phyloP scores from a whole-genome alignment of 1,140 invertebrate genomes.

The Atta cephalotes region DNA sequence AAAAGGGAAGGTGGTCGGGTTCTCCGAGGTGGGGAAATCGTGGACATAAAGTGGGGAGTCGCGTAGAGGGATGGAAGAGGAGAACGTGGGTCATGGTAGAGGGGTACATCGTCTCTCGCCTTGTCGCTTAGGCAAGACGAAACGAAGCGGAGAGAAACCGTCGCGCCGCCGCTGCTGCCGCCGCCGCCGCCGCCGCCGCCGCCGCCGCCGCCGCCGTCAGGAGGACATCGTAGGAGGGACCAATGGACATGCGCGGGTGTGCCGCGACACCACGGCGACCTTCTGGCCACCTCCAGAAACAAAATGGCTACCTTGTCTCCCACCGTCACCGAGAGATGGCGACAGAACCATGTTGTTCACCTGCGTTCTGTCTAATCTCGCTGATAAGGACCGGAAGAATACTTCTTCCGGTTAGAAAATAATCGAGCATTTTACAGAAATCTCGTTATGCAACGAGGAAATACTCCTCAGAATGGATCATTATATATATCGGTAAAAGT shows the following conservation, averaged over 20 bases:
- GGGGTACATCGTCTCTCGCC: slow-evolving; percentile 45
- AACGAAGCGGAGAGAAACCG: slow-evolving; percentile 64
- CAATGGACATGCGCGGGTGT: slow-evolving; percentile 86
- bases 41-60: slow-evolving; percentile 10
- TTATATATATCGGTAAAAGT: neutral
- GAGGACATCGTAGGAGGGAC: slow-evolving; percentile 83
- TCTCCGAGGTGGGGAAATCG: slow-evolving; percentile 52
- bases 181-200: slow-evolving; percentile 3
- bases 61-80: slow-evolving; percentile 36
- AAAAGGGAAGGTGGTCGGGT: slow-evolving; percentile 63
- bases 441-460: neutral
- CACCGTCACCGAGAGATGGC: slow-evolving; percentile 81
- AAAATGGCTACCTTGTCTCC: slow-evolving; percentile 84
- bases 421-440: neutral
- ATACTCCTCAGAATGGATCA: neutral
- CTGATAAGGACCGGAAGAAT: neutral
- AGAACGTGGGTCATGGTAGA: slow-evolving; percentile 41
- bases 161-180: slow-evolving; percentile 47
- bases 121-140: slow-evolving; percentile 49
- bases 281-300: slow-evolving; percentile 86
- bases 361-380: slow-evolving; percentile 4
- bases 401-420: neutral
- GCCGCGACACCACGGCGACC: slow-evolving; percentile 86
- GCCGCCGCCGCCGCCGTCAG: slow-evolving; percentile 46
- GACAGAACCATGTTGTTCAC: slow-evolving; percentile 72